phyloP scores from a whole-genome alignment of 2,113 vertebrate genomes.

The Conger conger region DNA sequence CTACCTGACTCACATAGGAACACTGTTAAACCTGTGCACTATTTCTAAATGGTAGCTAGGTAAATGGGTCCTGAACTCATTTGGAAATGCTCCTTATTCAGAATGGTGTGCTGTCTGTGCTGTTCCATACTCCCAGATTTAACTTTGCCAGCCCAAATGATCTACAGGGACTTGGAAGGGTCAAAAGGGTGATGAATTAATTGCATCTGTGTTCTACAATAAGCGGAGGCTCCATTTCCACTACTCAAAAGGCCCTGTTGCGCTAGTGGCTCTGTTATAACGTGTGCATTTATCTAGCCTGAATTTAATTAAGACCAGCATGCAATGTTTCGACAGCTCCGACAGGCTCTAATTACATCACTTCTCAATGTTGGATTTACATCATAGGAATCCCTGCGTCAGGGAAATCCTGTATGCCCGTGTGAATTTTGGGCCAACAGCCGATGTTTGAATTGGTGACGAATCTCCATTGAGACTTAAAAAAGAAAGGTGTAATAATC shows the following conservation, averaged over 20 bases:
- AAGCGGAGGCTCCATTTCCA: neutral
- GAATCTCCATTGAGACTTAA: neutral
- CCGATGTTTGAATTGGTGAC: neutral
- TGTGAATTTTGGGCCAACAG: neutral
- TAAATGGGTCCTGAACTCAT: neutral
- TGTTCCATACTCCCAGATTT: neutral
- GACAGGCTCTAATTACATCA: neutral
- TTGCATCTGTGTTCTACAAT: neutral
- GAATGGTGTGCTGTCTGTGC: neutral
- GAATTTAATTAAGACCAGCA: neutral
- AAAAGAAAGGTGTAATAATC: neutral
- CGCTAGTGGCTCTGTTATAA: neutral
- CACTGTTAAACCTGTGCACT: neutral
- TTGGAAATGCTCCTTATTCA: neutral
- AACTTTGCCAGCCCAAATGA: too few relatives aligned
- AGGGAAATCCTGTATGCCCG: neutral
- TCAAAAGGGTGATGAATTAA: neutral
- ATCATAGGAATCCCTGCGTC: neutral
- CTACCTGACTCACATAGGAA: neutral
- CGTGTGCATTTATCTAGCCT: neutral
- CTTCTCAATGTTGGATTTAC: neutral
- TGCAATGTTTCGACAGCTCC: neutral
- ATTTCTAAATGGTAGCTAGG: neutral
- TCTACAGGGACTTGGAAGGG: neutral
- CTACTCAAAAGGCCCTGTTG: neutral